Evolutionary conservation across 2,797 vertebrate species (phyloP), one percentile per base, ranked within the genome.

Genomic region (Mallotus villosus): DNA sequence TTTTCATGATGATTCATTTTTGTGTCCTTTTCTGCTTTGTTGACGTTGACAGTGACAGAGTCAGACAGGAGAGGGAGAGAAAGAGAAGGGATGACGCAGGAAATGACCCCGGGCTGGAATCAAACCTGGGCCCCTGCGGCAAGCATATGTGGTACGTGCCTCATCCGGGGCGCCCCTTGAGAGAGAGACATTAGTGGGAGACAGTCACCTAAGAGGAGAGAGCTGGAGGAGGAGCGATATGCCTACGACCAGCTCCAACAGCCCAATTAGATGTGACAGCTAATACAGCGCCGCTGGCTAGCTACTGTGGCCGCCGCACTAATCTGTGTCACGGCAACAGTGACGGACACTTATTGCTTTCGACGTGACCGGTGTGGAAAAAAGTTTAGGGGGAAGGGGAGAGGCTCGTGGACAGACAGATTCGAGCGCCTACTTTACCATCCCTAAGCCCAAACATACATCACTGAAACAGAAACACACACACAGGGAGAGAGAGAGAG

Each of bases 281-380:
- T 81, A 88, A 87, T 78, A 74, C 51, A 29, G 75, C 51, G 76
- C 73, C 75, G 63, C 74, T 53, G 76, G 76, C 79, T 16, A 69
- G 41, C n/a, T 71, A 77, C 66, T 63, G 69, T 65, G 68, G 76
- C 81, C 81, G 81, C 75, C 75, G 78, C 79, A 72, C 74, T 81
- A 84, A 86, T 85, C 72, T 68, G 65, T 77, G 80, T 84, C 83
- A 85, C 21, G 6, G 73, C 73, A 77, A 65, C 68, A 76, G 76
- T 85, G 85, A 91, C 12, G 58, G 86, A 90, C 72, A 11, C 74
- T 84, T 82, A 82, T 84, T 65, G 69, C 78, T 81, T 83, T 66
- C 58, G 82, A 88, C 76, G 4, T 82, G 81, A 46, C 77, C 81
- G 73, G 66, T 68, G 83, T 84, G 81, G 68, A 76, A 67, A 84